Conservation (phyloP, 2,888 invertebrate species). For the Lordiphosa andalusiaca region DNA sequence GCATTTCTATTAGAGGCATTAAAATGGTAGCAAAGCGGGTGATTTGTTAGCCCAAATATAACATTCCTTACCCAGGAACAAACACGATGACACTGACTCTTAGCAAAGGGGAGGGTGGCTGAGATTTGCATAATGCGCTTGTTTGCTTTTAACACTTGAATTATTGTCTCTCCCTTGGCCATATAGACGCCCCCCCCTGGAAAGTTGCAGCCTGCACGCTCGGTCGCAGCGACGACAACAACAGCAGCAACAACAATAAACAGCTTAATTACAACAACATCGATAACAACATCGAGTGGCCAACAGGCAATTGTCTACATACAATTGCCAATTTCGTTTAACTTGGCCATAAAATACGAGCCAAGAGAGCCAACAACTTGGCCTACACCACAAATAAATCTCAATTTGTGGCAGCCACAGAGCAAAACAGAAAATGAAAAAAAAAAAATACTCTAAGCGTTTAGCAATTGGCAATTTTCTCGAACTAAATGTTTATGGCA, state of each 20-base stretch:
- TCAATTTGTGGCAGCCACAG: slow-evolving; percentile 48
- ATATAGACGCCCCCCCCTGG: slow-evolving; percentile 22
- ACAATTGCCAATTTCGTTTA: slow-evolving; percentile 69
- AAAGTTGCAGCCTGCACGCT: slow-evolving; percentile 35
- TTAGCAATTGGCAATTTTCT: slow-evolving; percentile 64
- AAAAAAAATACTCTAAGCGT: slow-evolving; percentile 40
- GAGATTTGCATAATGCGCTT: slow-evolving; percentile 68
- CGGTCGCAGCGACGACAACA: not conserved
- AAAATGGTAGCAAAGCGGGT: slow-evolving; percentile 28
- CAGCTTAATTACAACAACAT: slow-evolving; percentile 71
- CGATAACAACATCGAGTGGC: slow-evolving; percentile 41
- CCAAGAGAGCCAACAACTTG: slow-evolving; percentile 13
- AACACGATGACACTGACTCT: slow-evolving; percentile 1
- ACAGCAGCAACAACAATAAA: slow-evolving; percentile 41
- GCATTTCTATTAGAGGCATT: slow-evolving; percentile 62
- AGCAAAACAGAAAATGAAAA: slow-evolving; percentile 3
- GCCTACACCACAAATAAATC: slow-evolving; percentile 45
- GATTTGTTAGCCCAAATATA: slow-evolving; percentile 50
- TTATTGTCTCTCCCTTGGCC: slow-evolving; percentile 47
- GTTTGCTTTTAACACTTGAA: slow-evolving; percentile 67
- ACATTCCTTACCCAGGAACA: slow-evolving; percentile 26
- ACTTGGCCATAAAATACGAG: slow-evolving; percentile 63
- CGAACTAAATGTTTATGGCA: slow-evolving; percentile 60
- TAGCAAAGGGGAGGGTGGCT: slow-evolving; percentile 25
- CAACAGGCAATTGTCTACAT: slow-evolving; percentile 62